Base-by-base conservation (phyloP, 2,113 vertebrate species). In the Pao palembangensis region DNA sequence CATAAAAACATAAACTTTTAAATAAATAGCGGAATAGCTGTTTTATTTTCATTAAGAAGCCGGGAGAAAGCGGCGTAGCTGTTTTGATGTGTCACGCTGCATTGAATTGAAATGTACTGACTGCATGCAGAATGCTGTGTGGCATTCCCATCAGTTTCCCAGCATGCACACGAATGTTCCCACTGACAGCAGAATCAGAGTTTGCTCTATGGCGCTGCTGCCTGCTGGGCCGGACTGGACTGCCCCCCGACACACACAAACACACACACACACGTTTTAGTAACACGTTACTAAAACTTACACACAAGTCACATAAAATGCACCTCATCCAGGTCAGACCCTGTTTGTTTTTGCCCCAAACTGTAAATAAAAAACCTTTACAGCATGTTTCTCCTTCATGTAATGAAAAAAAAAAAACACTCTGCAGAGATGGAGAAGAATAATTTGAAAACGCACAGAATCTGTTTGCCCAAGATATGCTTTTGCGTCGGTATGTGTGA, bases 401-500 rank as follows among this genome's bases (percentile, higher is more conserved):
- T 69, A 70, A 76, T 73, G 43, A 58, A 63, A 69, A 82, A 61
- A 74, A 58, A 57, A 44, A 58, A 58, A 57, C 66, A 74, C 69
- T 78, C 73, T 64, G 72, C 80, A 65, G 46, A 74, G 79, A 86
- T 87, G 78, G 81, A 89, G n/a, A 89, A 87, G 83, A 82, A 87
- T 71, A 77, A 82, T 79, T 58, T 77, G 71, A 88, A 82, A 78
- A 84, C 84, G 67, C 69, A 81, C 61, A 51, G 85, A 85, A 85
- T 86, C 87, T 90, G 88, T 85, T 84, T 71, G 76, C 69, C 43
- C 56, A 64, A 88, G 86, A 90, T 90, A 91, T 78, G 76, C 79
- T 68, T 79, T 76, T 79, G 82, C 80, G 63, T 67, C 71, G 74
- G 62, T 73, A 79, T 81, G 74, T 76, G 73, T 56, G 73, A 77